Evolutionary conservation across 2,113 vertebrate species (phyloP), one percentile per base, ranked within the genome.

Genomic region (Oryzias javanicus): DNA sequence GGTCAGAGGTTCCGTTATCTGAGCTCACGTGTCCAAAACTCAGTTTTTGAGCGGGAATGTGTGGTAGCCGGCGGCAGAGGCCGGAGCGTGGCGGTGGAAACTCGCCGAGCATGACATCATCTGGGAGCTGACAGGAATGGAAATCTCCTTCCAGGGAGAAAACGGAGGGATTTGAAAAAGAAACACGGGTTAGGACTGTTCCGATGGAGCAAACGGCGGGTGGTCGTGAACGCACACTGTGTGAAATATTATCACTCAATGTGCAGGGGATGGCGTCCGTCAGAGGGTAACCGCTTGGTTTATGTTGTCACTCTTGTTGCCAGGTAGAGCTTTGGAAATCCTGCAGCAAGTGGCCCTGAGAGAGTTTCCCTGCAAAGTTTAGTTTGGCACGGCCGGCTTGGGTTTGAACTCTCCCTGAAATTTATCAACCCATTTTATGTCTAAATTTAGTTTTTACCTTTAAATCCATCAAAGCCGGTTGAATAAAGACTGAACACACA

Each of bases 21-120:
- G 40, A 47, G 25, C 15, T 20, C 3, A 41, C 8, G 20, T 69
- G 83, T 74, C 60, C 69, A 49, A 1, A 45, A 27, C 70, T 74
- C 74, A 79, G 76, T 49, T 25, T 27, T 24, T n/a, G 53, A 49
- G 67, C 67, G 50, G 78, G 70, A 75, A 81, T 80, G 67, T 66
- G 68, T 60, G 67, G 80, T 65, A 73, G 83, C 76, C 29, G 66
- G 63, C 63, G 59, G 84, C 72, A 47, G 76, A 81, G 82, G 83
- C 82, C 79, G 49, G 74, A 80, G 79, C 67, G 65, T 76, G 66
- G 66, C 82, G 65, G 49, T 90, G 88, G 88, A 90, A 89, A 90
- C 55, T 85, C 64, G 2, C 67, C 6, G 51, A 79, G 76, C 52
- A 85, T 89, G 81, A 90, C 88, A 87, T 91, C 89, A 90, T 89